Conservation (phyloP, 2,888 invertebrate species). For the Agrotis segetum region DNA sequence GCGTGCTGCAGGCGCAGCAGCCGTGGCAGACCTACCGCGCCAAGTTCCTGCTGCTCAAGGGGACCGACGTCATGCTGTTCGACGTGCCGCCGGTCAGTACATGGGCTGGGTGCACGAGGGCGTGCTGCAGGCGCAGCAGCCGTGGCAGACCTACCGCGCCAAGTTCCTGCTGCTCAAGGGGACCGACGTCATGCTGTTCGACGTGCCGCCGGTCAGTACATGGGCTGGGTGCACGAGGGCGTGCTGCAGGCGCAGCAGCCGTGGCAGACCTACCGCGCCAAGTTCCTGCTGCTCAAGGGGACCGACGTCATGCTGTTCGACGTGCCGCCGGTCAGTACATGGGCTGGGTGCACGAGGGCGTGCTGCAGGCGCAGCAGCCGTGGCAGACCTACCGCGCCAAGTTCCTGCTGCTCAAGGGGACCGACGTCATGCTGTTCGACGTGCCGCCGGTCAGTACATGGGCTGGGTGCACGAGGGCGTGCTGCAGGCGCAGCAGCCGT, state of each 20-base stretch:
- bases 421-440: conserved; percentile 98
- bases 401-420: conserved; percentile 98
- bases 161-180: conserved; percentile 98
- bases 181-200: conserved; percentile 97
- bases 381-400: conserved; percentile 98
- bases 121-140: conserved; percentile 94
- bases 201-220: conserved; percentile 97
- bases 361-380: conserved; percentile 95
- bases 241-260: conserved; percentile 95
- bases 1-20: conserved; percentile 95
- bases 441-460: conserved; percentile 98
- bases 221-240: conserved; percentile 99
- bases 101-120: conserved; percentile 99
- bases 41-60: conserved; percentile 97
- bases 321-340: conserved; percentile 97
- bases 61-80: conserved; percentile 98
- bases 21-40: conserved; percentile 98
- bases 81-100: conserved; percentile 97
- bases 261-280: conserved; percentile 98
- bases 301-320: conserved; percentile 98
- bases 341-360: conserved; percentile 99
- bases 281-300: conserved; percentile 98
- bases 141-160: conserved; percentile 98
- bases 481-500: conserved; percentile 95
- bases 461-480: conserved; percentile 99